A percentile compares a stretch with the other conserved stretches of the same genome.
These are phyloP conservation scores for Tympanuchus pallidicinctus DNA, from an alignment of 2,113 vertebrate species.

Conservation along the genomic window DNA sequence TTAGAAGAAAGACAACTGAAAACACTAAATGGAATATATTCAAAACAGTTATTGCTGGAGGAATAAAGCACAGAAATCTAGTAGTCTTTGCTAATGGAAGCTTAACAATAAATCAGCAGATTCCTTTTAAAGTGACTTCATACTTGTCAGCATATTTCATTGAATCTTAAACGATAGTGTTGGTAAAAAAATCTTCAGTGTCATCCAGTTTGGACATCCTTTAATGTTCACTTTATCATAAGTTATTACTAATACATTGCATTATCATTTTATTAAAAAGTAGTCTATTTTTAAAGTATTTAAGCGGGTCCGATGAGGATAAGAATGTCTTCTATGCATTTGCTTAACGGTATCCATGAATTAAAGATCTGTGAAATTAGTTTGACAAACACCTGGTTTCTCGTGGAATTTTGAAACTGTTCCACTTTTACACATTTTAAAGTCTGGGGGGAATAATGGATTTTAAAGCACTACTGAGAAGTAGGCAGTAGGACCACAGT, in stretches of 20 bases:
- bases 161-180: background rate
- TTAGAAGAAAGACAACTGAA: conserved; percentile 33
- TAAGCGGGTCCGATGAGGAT: conserved; percentile 21
- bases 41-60: conserved; percentile 51
- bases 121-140: conserved; percentile 59
- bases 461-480: background rate
- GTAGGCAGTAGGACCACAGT: background rate
- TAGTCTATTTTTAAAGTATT: conserved; percentile 49
- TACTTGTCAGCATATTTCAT: conserved; percentile 47
- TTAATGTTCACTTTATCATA: conserved; percentile 37
- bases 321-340: background rate
- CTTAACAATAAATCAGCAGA: conserved; percentile 67
- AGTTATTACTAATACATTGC: conserved; percentile 15
- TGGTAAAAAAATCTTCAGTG: conserved; percentile 53
- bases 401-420: background rate
- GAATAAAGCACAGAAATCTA: conserved; percentile 40
- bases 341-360: background rate
- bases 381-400: background rate
- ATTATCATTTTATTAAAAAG: conserved; percentile 34
- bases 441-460: background rate
- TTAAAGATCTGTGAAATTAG: conserved; percentile 25
- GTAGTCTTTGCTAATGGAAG: conserved; percentile 58
- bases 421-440: background rate
- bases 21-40: conserved; percentile 38
- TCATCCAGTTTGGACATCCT: conserved; percentile 26